phyloP scores from a whole-genome alignment of 2,797 vertebrate species.

The Coreius guichenoti region DNA sequence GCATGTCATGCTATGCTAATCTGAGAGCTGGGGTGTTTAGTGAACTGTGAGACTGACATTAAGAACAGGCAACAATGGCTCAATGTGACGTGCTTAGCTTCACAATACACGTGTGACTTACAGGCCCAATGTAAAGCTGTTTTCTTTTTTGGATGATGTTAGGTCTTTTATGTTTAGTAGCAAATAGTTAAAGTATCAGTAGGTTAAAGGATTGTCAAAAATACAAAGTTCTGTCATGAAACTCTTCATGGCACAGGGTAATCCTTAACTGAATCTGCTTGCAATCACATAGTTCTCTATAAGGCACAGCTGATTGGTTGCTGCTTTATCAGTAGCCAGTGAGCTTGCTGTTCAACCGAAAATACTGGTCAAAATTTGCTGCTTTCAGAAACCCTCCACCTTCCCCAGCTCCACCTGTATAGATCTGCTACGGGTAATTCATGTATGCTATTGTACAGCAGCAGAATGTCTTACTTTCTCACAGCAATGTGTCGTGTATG shows the following conservation, averaged over 20 bases:
- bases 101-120: neutral
- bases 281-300: too few relatives aligned
- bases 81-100: neutral
- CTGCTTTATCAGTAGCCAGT: too few relatives aligned
- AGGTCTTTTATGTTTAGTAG: neutral
- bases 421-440: too few relatives aligned
- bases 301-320: too few relatives aligned
- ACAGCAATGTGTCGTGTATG: neutral
- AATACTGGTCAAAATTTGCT: too few relatives aligned
- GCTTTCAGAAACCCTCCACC: too few relatives aligned
- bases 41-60: constrained; percentile 31
- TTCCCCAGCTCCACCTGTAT: too few relatives aligned
- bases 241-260: too few relatives aligned
- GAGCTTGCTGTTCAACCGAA: too few relatives aligned
- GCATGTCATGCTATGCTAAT: constrained; percentile 17
- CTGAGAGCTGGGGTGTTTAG: constrained; percentile 14
- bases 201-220: neutral
- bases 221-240: neutral
- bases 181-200: neutral
- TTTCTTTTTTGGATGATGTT: neutral
- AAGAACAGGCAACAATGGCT: neutral
- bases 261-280: too few relatives aligned
- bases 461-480: too few relatives aligned
- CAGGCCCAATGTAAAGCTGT: neutral
- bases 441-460: too few relatives aligned